Base-by-base conservation (phyloP, 2,113 vertebrate genomes). In the Labrus mixtus region DNA sequence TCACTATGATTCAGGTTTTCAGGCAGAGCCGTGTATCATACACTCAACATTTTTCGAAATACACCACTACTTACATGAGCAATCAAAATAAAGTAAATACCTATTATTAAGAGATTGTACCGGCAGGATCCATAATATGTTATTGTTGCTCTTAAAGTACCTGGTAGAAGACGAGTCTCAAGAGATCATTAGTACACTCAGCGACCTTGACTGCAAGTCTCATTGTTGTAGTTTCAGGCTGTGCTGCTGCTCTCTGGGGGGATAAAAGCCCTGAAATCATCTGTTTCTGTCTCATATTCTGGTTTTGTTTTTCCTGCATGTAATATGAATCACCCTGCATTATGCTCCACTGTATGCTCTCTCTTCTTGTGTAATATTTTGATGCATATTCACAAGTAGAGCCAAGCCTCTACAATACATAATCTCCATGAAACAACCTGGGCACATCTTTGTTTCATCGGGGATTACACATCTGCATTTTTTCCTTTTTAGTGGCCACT, bases 141-240 rank as follows among this genome's bases (percentile, higher is more conserved):
- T 48, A 0, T 19, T 16, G 46, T 48, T 77, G 16, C 19, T 19
- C 73, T 73, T 61, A 51, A 64, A 74, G 50, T 46, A 69, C 64
- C 29, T 17, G 12, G 65, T 51, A 58, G 25, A 33, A 55, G 81
- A 55, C 1, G 57, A 68, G 39, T 81, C 76, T 71, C 36, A 2
- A 76, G 13, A 51, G 72, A 82, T 75, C 29, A 67, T 81, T 67
- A 46, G 59, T 25, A 25, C 7, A 6, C 39, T 64, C 20, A 57
- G 25, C 81, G 77, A 82, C 91, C 87, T 91, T 91, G 70, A 63
- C 67, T 69, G 39, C 10, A 22, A 51, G 62, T 62, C 4, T 7
- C 59, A 58, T 65, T 48, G 61, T 64, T 79, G 48, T 41, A 64
- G 70, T 78, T 87, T 76, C n/a, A 71, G 66, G 86, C 69, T 50